A percentile compares a stretch with the other conserved stretches of the same genome.
Conservation (phyloP, 1,140 invertebrate genomes). For the Pogonomyrmex californicus region DNA sequence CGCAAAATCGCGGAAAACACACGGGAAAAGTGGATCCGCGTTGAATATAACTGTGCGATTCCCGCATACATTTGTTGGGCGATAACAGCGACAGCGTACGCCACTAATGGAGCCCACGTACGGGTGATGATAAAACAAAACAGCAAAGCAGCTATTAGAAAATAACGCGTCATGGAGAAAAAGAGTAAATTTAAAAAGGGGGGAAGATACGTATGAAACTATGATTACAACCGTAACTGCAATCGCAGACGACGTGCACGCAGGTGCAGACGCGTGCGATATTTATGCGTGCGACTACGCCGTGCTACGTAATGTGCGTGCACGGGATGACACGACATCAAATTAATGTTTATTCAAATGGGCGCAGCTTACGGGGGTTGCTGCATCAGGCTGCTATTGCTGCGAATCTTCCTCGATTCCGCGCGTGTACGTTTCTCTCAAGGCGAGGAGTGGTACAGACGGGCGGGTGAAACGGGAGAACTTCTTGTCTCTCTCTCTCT, state of each 20-base stretch:
- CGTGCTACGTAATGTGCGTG: not conserved
- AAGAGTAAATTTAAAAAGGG: not conserved
- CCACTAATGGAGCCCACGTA: constrained; percentile 35
- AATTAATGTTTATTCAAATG: constrained; percentile 80
- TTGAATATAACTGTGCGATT: constrained; percentile 4
- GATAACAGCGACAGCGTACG: constrained; percentile 30
- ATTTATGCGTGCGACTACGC: constrained; percentile 12
- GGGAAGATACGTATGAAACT: not conserved
- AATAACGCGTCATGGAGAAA: constrained; percentile 13
- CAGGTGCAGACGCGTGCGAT: constrained; percentile 36
- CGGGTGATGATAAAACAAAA: constrained; percentile 36
- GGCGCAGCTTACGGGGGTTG: constrained; percentile 37
- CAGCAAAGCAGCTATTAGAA: constrained; percentile 34
- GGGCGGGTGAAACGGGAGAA: too few relatives aligned
- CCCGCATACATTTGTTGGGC: constrained; percentile 38
- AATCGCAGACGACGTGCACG: not conserved
- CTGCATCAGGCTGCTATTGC: not conserved
- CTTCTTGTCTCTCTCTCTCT: too few relatives aligned
- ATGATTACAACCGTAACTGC: not conserved
- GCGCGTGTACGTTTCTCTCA: not conserved
- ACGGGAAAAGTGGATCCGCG: constrained; percentile 34
- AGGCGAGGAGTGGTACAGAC: too few relatives aligned
- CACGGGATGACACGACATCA: constrained; percentile 62
- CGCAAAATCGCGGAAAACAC: constrained; percentile 21
- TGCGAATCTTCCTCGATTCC: constrained; percentile 30